Evolutionary conservation across 2,797 vertebrate species (phyloP).

Genomic region (Gadopsis bispinosus): DNA sequence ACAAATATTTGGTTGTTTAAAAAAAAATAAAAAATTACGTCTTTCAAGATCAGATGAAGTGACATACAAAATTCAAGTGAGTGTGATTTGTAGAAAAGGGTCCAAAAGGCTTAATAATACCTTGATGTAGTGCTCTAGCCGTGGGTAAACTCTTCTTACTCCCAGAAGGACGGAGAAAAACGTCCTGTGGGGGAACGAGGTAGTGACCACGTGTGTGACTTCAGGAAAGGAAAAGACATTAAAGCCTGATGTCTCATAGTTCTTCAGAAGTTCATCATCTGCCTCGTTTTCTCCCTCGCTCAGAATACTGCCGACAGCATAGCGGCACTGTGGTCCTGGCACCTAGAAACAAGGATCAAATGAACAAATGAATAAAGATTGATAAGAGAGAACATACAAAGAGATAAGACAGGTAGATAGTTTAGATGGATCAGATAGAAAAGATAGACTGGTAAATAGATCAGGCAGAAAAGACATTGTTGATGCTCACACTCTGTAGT

Average conservation of each 20-base stretch:
- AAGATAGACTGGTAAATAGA: not conserved
- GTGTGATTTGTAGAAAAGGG: not conserved
- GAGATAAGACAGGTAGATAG: not conserved
- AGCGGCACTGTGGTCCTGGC: constrained; percentile 86
- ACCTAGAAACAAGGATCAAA: constrained; percentile 78
- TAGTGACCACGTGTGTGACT: constrained; percentile 89
- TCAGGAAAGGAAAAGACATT: constrained; percentile 91
- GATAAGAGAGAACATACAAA: not conserved
- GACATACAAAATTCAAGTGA: not conserved
- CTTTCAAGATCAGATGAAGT: not conserved
- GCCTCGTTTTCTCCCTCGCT: constrained; percentile 88
- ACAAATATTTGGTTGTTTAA: not conserved
- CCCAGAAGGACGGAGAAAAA: constrained; percentile 86
- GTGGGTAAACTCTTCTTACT: constrained; percentile 87
- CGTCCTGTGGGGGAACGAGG: constrained; percentile 88
- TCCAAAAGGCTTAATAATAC: constrained; percentile 68
- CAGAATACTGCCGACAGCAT: constrained; percentile 89
- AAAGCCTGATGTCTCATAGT: constrained; percentile 90
- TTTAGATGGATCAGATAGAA: not conserved
- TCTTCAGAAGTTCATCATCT: constrained; percentile 83
- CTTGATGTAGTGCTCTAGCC: constrained; percentile 90
- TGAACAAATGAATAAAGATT: constrained; percentile 6
- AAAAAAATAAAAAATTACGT: too few relatives aligned
- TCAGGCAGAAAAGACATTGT: not conserved
- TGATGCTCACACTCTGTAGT: not conserved